These are phyloP conservation scores for Pholis gunnellus DNA, from an alignment of 2,113 vertebrate species.

Conservation along the genomic window DNA sequence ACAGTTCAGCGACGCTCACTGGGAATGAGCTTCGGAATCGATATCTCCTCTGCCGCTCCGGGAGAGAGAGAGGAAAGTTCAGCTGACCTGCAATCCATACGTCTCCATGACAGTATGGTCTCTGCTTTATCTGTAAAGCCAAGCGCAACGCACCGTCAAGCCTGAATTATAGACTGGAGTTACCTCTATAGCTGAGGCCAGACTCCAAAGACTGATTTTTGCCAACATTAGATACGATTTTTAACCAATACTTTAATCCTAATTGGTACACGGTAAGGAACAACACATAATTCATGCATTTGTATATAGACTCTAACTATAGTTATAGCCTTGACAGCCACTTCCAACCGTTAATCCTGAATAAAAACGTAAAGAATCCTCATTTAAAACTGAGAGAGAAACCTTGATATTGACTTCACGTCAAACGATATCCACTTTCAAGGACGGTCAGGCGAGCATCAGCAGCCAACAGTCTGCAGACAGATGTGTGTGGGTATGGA, in stretches of 20 bases:
- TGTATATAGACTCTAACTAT: slow-evolving; percentile 16
- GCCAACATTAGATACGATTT: too few species aligned
- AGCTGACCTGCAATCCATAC: slow-evolving; percentile 75
- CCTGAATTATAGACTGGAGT: slow-evolving; percentile 66
- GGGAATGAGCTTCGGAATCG: slow-evolving; percentile 67
- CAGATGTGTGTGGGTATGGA: neutral
- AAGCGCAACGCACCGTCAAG: slow-evolving; percentile 46
- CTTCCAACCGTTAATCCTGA: neutral
- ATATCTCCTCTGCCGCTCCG: slow-evolving; percentile 72
- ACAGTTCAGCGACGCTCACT: slow-evolving; percentile 60
- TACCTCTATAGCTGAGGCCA: too few species aligned
- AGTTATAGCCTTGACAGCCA: slow-evolving; percentile 23
- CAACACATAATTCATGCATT: slow-evolving; percentile 1
- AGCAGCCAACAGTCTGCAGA: slow-evolving; percentile 1
- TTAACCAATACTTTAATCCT: slow-evolving; percentile 24
- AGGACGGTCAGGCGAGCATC: neutral
- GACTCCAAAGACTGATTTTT: too few species aligned
- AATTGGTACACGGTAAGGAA: neutral
- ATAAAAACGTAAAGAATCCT: slow-evolving; percentile 15
- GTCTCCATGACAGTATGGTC: slow-evolving; percentile 61
- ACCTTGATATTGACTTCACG: slow-evolving; percentile 7
- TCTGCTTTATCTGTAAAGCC: slow-evolving; percentile 61
- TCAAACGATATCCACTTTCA: slow-evolving; percentile 12
- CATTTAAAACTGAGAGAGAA: neutral
- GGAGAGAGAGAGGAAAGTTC: slow-evolving; percentile 69